A percentile compares a stretch with the other conserved stretches of the same genome.
phyloP scores from a whole-genome alignment of 2,888 invertebrate species.

The Erebia epiphron region DNA sequence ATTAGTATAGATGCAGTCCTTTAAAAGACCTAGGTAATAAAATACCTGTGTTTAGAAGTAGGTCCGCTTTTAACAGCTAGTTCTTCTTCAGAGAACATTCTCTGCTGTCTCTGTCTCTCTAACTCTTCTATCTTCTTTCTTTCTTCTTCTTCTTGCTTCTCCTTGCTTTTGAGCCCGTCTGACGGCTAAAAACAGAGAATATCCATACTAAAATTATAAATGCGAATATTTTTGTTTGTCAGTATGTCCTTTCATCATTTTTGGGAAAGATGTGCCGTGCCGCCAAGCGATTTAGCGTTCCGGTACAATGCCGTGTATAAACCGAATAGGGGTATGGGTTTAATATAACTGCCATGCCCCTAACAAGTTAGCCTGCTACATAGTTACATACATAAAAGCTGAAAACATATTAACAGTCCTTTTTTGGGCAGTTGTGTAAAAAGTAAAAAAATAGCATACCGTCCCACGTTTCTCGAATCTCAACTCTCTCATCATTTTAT shows the following conservation, averaged over 20 bases:
- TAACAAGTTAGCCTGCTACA: no score
- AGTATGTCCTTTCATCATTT: no score
- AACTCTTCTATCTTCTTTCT: constrained; percentile 88
- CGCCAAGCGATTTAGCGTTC: no score
- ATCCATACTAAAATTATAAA: no score
- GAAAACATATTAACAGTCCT: no score
- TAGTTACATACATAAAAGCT: no score
- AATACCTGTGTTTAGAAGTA: constrained; percentile 83
- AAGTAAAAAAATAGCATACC: constrained; percentile 48
- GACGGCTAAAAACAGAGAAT: constrained; percentile 80
- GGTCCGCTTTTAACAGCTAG: constrained; percentile 48
- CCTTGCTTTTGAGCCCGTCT: constrained; percentile 91
- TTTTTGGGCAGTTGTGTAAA: background rate
- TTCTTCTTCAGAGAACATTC: constrained; percentile 88
- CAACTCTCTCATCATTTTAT: constrained; percentile 90
- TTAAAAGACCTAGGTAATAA: background rate
- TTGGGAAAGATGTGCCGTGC: no score
- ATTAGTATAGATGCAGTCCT: no score
- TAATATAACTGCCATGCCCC: no score
- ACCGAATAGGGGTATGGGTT: no score
- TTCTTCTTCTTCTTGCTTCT: constrained; percentile 91
- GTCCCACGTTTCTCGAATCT: constrained; percentile 91
- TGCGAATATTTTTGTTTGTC: no score
- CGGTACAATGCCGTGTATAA: no score
- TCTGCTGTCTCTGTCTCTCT: constrained; percentile 88